Evolutionary conservation across 2,888 invertebrate genomes (phyloP), one percentile per base, ranked within the genome.

Genomic region (Synanthedon myopaeformis): DNA sequence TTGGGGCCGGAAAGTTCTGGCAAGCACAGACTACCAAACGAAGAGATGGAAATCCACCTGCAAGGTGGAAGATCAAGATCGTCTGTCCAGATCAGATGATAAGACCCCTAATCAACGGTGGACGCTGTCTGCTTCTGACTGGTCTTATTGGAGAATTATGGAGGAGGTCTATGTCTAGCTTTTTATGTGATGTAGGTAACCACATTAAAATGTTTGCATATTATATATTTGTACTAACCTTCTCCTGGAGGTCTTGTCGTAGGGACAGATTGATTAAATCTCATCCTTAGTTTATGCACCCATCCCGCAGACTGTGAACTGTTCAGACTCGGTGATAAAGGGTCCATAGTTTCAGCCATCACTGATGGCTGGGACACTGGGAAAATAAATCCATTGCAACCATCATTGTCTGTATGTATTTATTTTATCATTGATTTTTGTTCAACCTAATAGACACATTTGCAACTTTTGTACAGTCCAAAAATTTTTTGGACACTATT

Each of bases 271-370:
- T 76, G 66, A 4, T 69, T 63, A 13, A 87, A 69, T 56, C 82
- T 71, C 57, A 69, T 65, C 52, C 82, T 67, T 52, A 87, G 54
- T 41, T 79, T 84, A 50, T 71, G 56, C 61, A 85, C 65, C 11
- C 86, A 53, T 5, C 84, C 78, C 2, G 70, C 63, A 3, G 68
- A 59, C 2, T 64, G 63, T 0, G 68, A 53, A 3, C 66, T 51
- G 62, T 79, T 83, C 17, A 76, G 58, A 52, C 77, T 78, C 1
- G 85, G 82, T 1, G 86, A 70, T 49, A 87, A 64, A 1, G 86
- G 86, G 62, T 84, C 82, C 54, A 87, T 56, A 2, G 78, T 76
- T 55, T 85, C 86, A 55, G 77, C 74, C 85, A 86, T 85, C 14
- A 45, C 62, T 42, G 59, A 42, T 62, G 74, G 77, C 72, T 70